Percentiles rank a stretch among this genome's conserved stretches.
phyloP scores from a whole-genome alignment of 2,797 vertebrate genomes.

The Zalophus californianus region DNA sequence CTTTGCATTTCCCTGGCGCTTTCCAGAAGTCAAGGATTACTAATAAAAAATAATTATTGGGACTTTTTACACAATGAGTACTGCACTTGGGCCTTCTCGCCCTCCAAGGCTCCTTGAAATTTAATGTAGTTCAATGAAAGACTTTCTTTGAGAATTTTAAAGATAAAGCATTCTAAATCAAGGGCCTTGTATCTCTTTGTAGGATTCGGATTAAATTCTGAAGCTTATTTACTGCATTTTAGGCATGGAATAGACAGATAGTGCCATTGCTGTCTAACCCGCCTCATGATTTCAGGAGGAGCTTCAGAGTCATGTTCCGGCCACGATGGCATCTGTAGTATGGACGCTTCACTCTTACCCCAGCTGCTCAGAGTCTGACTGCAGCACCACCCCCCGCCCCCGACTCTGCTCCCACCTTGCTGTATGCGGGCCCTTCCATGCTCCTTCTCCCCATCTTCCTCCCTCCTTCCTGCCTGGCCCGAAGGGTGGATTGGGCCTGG shows the following conservation, averaged over 20 bases:
- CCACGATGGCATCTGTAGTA: accelerated
- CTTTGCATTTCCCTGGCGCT: neutral
- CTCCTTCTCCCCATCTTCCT: neutral
- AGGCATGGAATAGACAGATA: no score
- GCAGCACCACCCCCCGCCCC: no score
- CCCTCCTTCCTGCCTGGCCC: neutral
- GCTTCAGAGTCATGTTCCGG: neutral
- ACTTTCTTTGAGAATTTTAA: neutral
- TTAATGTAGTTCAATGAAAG: neutral
- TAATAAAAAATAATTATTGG: neutral
- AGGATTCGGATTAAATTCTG: neutral
- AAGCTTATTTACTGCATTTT: neutral
- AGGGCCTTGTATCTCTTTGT: neutral
- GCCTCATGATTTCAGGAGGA: neutral
- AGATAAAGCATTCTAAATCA: neutral
- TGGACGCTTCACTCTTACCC: neutral
- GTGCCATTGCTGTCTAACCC: neutral
- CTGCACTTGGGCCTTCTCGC: neutral
- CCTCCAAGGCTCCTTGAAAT: neutral
- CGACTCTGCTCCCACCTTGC: neutral
- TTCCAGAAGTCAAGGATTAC: neutral
- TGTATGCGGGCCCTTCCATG: neutral
- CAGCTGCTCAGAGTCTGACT: neutral
- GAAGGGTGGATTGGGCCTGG: accelerated
- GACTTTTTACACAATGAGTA: neutral